Conservation (phyloP, 2,797 vertebrate genomes). For the Enteromius thamalakanensis region DNA sequence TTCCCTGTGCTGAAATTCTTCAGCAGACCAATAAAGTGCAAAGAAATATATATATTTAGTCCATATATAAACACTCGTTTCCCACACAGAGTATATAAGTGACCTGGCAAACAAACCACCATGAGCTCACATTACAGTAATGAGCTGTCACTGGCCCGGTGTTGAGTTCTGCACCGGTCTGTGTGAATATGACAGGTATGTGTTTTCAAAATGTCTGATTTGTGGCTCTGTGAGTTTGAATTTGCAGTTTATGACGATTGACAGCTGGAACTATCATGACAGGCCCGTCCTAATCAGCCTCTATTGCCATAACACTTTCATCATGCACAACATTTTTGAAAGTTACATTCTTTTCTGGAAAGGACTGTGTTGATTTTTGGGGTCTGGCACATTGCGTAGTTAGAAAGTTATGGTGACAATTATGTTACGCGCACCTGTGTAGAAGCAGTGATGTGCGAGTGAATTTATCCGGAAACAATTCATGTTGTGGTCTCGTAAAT, state of each 20-base stretch:
- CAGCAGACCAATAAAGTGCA: constrained; percentile 42
- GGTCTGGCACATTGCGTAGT: background rate
- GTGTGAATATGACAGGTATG: constrained; percentile 64
- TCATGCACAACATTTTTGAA: constrained; percentile 19
- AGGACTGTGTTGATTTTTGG: constrained; percentile 9
- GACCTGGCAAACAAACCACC: constrained; percentile 46
- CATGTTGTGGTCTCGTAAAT: constrained; percentile 47
- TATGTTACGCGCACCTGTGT: constrained; percentile 29
- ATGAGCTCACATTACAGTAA: constrained; percentile 57
- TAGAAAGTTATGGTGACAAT: constrained; percentile 2
- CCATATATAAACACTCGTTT: constrained; percentile 42
- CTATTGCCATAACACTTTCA: constrained; percentile 37
- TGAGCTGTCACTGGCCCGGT: constrained; percentile 65
- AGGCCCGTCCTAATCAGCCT: constrained; percentile 33
- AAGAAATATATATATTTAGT: constrained; percentile 53
- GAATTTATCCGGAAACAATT: constrained; percentile 31
- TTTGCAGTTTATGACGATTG: constrained; percentile 57
- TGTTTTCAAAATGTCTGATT: constrained; percentile 63
- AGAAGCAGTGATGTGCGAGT: background rate
- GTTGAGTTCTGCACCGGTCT: constrained; percentile 57
- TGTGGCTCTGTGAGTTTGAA: constrained; percentile 37
- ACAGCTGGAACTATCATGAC: constrained; percentile 38
- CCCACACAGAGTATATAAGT: constrained; percentile 40
- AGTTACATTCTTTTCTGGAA: constrained; percentile 11
- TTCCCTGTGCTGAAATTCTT: constrained; percentile 37